These are phyloP conservation scores for Iphiclides podalirius DNA, from an alignment of 2,888 invertebrate genomes.

Conservation along the genomic window DNA sequence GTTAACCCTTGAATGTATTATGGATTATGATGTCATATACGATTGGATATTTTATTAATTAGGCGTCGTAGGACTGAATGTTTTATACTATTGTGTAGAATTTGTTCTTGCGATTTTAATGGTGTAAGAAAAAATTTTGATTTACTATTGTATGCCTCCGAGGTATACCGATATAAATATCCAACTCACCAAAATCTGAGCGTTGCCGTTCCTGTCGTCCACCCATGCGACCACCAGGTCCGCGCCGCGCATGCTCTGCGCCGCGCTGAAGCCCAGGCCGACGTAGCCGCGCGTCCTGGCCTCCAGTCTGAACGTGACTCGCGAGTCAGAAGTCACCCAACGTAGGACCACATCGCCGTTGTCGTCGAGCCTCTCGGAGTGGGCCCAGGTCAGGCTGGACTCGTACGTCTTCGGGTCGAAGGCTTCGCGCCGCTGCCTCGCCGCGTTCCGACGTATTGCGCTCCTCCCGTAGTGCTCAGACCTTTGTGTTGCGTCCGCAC, in stretches of 20 bases:
- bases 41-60: no score
- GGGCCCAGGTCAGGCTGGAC: constrained; percentile 78
- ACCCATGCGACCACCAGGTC: constrained; percentile 96
- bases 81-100: no score
- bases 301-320: constrained; percentile 91
- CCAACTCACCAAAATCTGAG: constrained; percentile 91
- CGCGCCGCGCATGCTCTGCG: constrained; percentile 88
- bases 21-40: no score
- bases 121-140: no score
- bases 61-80: no score
- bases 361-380: constrained; percentile 77
- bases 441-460: no score
- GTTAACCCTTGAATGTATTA: no score
- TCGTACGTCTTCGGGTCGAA: constrained; percentile 70
- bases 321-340: constrained; percentile 88
- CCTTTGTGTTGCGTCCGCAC: constrained; percentile 54
- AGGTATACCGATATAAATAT: no score
- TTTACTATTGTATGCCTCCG: no score
- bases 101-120: no score
- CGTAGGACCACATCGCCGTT: constrained; percentile 80
- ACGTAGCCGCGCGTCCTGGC: constrained; percentile 92
- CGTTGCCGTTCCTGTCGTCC: constrained; percentile 83
- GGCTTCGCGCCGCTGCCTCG: constrained; percentile 60
- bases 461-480: constrained; percentile 62
- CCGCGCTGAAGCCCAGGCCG: constrained; percentile 91